phyloP scores from a whole-genome alignment of 35 echinoderm and acorn worm species.

The Patiria miniata region DNA sequence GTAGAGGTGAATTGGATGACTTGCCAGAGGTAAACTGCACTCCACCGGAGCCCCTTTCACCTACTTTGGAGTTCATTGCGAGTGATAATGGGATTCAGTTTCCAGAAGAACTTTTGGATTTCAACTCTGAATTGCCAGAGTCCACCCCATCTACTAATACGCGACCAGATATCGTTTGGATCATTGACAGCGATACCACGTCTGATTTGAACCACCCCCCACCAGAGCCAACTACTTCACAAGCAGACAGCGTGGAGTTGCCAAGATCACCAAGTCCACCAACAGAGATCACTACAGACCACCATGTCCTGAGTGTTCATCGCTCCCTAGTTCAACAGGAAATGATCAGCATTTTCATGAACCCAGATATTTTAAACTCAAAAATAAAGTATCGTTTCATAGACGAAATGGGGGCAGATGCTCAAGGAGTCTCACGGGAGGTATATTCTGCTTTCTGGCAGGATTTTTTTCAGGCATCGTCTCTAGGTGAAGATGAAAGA shows the following conservation, averaged over 20 bases:
- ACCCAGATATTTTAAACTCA: slow-evolving; percentile 20
- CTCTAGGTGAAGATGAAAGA: slow-evolving; percentile 24
- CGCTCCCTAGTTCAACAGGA: slow-evolving; percentile 23
- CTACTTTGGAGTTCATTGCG: no score
- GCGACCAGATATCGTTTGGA: no score
- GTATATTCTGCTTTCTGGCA: slow-evolving; percentile 8
- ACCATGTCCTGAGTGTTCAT: neutral
- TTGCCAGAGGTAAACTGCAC: no score
- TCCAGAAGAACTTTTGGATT: no score
- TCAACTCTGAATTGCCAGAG: no score
- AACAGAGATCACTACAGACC: neutral
- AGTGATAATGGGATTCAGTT: no score
- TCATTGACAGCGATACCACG: no score
- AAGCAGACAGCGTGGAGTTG: neutral
- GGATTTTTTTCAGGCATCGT: slow-evolving; percentile 24
- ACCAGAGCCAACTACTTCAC: neutral
- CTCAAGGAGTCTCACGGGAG: neutral
- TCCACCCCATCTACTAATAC: no score
- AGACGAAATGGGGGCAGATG: slow-evolving; percentile 3
- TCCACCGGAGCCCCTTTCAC: no score
- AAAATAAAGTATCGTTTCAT: neutral
- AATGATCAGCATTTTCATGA: slow-evolving; percentile 24
- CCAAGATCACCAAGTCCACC: slow-evolving; percentile 1
- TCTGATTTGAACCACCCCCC: slow-evolving; percentile 23
- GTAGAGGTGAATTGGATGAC: no score